Percentiles rank a stretch among this genome's conserved stretches.
These are phyloP conservation scores for Sarcophaga variegata DNA, from an alignment of 2,888 invertebrate species.

Conservation along the genomic window DNA sequence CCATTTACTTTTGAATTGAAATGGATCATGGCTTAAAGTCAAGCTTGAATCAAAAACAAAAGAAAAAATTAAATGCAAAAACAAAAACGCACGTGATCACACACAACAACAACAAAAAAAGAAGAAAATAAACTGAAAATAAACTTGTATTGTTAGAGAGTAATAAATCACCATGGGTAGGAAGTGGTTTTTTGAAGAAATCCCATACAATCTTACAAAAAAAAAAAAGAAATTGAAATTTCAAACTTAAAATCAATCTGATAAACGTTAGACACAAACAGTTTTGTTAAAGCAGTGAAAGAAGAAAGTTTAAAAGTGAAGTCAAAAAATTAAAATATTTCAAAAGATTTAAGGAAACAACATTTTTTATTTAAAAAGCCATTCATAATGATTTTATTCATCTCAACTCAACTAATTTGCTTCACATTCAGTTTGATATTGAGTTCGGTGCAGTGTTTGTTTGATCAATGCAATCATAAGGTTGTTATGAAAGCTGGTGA, in stretches of 20 bases:
- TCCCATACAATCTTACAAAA: neutral
- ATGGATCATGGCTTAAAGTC: conserved; percentile 33
- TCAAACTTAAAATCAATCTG: conserved; percentile 30
- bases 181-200: conserved; percentile 16
- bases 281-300: conserved; percentile 49
- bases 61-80: conserved; percentile 9
- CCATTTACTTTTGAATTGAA: neutral
- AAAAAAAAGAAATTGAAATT: neutral
- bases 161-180: conserved; percentile 19
- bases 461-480: conserved; percentile 78
- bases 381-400: conserved; percentile 6
- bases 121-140: neutral
- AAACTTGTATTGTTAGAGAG: neutral
- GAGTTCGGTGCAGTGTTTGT: conserved; percentile 61
- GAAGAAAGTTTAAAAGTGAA: conserved; percentile 55
- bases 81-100: conserved; percentile 38
- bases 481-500: conserved; percentile 74
- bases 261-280: conserved; percentile 17
- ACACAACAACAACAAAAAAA: neutral
- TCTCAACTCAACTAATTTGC: neutral
- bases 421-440: neutral
- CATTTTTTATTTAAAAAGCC: neutral
- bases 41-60: conserved; percentile 3
- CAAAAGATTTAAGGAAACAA: neutral
- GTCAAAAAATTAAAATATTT: conserved; percentile 12